Evolutionary conservation across 2,797 vertebrate species (phyloP), one percentile per base, ranked within the genome.

Genomic region (Trematocara caparti): DNA sequence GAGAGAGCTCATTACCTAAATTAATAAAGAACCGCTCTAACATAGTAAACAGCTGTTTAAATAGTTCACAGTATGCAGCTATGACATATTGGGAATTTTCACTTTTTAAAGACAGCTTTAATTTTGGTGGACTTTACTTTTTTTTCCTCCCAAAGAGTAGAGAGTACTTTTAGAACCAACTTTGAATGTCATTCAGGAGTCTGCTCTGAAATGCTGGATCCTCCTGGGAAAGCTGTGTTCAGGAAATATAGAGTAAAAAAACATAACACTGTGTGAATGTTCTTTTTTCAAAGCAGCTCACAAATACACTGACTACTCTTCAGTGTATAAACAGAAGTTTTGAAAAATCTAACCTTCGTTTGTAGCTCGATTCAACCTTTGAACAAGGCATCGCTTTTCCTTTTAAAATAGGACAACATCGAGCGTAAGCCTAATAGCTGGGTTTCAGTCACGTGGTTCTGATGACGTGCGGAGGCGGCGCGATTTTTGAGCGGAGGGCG

Each of bases 121-220:
- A 30, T 69, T 45, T 45, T 69, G 40, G 14, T 24, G 13, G 21
- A 69, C 9, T 57, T 57, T 1, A 69, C 38, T 36, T 62, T 64
- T 64, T 59, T 40, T 15, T 0, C 57, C 57, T 21, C n/a, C 19
- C 4, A 11, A 6, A 69, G 38, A 27, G 40, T 12, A 27, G 9
- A 71, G 7, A 30, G 64, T 73, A 12, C 55, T 77, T 75, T 79
- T 15, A 51, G 36, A 80, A 7, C 5, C 13, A 75, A 32, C 53
- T 75, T 71, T 64, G 59, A 76, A 74, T 73, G 73, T 75, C 81
- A 71, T 55, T 78, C 59, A 78, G 43, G 76, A 78, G 40, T 75
- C 66, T 36, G 27, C 47, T 69, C 36, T 30, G 47, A 66, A 85
- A 79, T 30, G 19, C 14, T 13, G 24, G 17, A 57, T 66, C 79